Evolutionary conservation across 64 coral and sea anemone species (phyloP).

Genomic region (Trachythela sp.): DNA sequence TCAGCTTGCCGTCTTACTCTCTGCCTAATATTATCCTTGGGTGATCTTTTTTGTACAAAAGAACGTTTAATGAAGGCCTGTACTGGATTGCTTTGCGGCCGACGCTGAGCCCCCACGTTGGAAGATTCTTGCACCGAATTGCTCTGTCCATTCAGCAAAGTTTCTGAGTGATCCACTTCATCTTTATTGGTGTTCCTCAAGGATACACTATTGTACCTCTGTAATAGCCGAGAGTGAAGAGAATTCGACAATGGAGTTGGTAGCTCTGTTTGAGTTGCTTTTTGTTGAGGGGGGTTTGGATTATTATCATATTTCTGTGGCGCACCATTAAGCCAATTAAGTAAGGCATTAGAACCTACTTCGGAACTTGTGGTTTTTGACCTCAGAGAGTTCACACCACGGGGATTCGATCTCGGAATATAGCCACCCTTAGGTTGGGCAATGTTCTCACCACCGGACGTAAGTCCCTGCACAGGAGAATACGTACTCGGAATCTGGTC

Average conservation of each 20-base stretch:
- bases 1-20: background rate
- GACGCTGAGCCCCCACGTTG: too few relatives aligned
- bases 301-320: background rate
- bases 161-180: too few relatives aligned
- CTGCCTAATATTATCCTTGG: background rate
- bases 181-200: background rate
- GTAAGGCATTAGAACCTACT: background rate
- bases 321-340: background rate
- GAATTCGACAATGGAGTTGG: background rate
- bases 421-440: background rate
- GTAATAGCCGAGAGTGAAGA: background rate
- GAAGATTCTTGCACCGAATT: too few relatives aligned
- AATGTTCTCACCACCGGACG: background rate
- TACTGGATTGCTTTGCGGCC: too few relatives aligned
- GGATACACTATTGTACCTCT: background rate
- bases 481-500: background rate
- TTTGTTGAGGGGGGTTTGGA: background rate
- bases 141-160: too few relatives aligned
- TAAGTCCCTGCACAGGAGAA: too few relatives aligned
- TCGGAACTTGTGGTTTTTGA: background rate
- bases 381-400: background rate
- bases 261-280: background rate
- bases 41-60: background rate
- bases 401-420: background rate
- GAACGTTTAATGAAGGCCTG: background rate